Evolutionary conservation across 2,113 vertebrate genomes (phyloP).

Genomic region (Anarhynchus alexandrinus): DNA sequence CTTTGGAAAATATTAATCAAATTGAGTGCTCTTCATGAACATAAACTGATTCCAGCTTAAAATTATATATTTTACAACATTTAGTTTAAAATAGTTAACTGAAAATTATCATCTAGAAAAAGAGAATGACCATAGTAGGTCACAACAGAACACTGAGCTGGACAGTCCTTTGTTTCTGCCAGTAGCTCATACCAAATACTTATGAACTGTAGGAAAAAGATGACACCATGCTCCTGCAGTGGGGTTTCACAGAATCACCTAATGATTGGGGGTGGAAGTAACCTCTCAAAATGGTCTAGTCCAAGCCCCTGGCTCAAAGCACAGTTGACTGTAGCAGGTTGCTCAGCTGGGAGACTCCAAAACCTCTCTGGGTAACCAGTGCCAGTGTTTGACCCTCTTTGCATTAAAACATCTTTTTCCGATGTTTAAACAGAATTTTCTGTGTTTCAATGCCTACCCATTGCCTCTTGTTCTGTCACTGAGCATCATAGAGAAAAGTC

Average conservation of each 20-base stretch:
- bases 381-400: background rate
- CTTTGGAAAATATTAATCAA: background rate
- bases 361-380: background rate
- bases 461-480: background rate
- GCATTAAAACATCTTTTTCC: background rate
- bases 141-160: background rate
- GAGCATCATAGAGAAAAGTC: background rate
- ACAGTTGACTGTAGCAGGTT: accelerated
- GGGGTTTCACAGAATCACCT: background rate
- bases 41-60: background rate
- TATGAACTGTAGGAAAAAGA: background rate
- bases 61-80: background rate
- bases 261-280: background rate
- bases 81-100: background rate
- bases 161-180: background rate
- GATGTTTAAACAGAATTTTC: background rate
- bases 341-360: background rate
- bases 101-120: background rate
- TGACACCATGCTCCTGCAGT: background rate
- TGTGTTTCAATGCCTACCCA: background rate
- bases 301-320: background rate
- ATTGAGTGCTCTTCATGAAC: background rate
- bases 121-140: background rate
- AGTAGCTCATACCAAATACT: background rate
- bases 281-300: background rate